Conservation (phyloP, 2,888 invertebrate genomes). For the Eupithecia insigniata region DNA sequence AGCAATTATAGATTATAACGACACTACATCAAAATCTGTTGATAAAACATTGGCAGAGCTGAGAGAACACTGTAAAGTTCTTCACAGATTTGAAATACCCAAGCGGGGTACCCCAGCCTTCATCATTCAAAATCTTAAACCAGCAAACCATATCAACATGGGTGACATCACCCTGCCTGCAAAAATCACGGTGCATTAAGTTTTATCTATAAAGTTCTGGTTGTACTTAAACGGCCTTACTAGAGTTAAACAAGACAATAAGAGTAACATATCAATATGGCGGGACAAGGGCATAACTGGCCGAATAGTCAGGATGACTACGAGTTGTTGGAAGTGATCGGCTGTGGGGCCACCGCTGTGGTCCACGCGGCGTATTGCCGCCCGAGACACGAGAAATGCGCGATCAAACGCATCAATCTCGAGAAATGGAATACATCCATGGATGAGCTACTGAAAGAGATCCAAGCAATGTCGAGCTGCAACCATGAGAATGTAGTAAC, state of each 20-base stretch:
- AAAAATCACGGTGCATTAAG: constrained; percentile 45
- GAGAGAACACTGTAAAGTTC: constrained; percentile 54
- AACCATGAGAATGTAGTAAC: constrained; percentile 99
- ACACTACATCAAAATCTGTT: constrained; percentile 50
- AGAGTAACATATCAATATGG: constrained; percentile 56
- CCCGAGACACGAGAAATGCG: constrained; percentile 97
- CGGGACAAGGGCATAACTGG: constrained; percentile 86
- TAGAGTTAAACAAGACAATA: constrained; percentile 52
- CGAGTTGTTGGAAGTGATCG: constrained; percentile 96
- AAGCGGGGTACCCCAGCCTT: constrained; percentile 47
- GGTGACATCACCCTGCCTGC: constrained; percentile 59
- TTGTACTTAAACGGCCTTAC: constrained; percentile 69
- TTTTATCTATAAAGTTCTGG: constrained; percentile 47
- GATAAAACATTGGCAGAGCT: constrained; percentile 70
- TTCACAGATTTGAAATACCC: constrained; percentile 65
- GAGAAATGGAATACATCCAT: constrained; percentile 99
- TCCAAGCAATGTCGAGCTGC: constrained; percentile 99
- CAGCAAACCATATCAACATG: constrained; percentile 72
- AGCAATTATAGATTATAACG: constrained; percentile 66
- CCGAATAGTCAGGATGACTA: constrained; percentile 97
- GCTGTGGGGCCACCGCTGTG: constrained; percentile 98
- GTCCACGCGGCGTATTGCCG: constrained; percentile 98
- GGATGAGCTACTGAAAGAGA: constrained; percentile 97
- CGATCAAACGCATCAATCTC: constrained; percentile 99
- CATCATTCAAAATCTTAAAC: constrained; percentile 64